Conservation (phyloP, 37 sponge, comb jelly and placozoan genomes). For the Tethya wilhelma region DNA sequence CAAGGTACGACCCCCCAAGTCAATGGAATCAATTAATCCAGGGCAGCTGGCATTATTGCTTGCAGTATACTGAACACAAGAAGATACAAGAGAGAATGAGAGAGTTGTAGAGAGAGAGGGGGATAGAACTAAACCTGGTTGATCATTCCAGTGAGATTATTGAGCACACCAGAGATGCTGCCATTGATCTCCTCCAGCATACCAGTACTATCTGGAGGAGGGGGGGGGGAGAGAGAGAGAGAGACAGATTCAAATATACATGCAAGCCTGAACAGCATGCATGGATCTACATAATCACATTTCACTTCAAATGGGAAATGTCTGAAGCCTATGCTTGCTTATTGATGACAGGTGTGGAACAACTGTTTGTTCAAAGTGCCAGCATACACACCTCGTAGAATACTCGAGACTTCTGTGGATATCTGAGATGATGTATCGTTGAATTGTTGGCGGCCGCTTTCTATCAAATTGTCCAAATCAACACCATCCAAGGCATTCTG, state of each 20-base stretch:
- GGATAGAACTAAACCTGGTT: not conserved
- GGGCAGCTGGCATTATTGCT: not conserved
- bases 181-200: not conserved
- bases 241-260: too few species aligned
- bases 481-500: slow-evolving; percentile 6
- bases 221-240: too few species aligned
- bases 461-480: not conserved
- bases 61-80: not conserved
- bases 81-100: not conserved
- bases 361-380: too few species aligned
- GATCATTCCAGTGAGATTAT: not conserved
- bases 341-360: too few species aligned
- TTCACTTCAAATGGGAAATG: too few species aligned
- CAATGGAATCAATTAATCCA: not conserved
- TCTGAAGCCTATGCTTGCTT: too few species aligned
- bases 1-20: not conserved
- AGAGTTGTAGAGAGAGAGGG: not conserved
- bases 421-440: not conserved
- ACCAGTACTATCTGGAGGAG: not conserved
- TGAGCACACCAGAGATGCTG: not conserved
- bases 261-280: too few species aligned
- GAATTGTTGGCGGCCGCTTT: slow-evolving; percentile 6
- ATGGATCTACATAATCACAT: too few species aligned
- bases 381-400: too few species aligned
- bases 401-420: not conserved